These are phyloP conservation scores for Bursaphelenchus mucronatus DNA, from an alignment of 1,140 invertebrate genomes.

Conservation along the genomic window DNA sequence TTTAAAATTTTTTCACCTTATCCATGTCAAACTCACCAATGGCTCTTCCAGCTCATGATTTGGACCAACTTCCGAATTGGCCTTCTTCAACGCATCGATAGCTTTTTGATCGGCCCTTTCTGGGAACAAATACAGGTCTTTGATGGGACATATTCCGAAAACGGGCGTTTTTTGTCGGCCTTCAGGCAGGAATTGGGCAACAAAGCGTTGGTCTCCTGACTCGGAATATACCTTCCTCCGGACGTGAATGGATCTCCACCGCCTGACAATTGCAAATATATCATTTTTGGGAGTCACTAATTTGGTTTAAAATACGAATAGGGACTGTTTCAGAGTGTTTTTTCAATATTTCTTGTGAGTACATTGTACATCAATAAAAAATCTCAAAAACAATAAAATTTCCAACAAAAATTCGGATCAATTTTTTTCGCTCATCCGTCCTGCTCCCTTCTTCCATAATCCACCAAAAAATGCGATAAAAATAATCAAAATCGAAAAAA, in stretches of 20 bases:
- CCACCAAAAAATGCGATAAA: too few species aligned
- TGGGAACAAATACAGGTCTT: constrained; percentile 42
- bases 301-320: too few species aligned
- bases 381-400: too few species aligned
- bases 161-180: constrained; percentile 44
- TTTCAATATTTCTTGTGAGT: too few species aligned
- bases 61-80: constrained; percentile 34
- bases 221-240: constrained; percentile 23
- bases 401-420: too few species aligned
- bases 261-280: not conserved
- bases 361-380: too few species aligned
- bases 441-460: too few species aligned
- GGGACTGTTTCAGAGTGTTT: too few species aligned
- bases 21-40: constrained; percentile 17
- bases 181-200: constrained; percentile 29
- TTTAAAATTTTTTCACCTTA: not conserved
- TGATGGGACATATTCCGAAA: constrained; percentile 34
- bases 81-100: constrained; percentile 40
- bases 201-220: not conserved
- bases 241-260: constrained; percentile 61
- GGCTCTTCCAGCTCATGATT: constrained; percentile 27
- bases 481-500: too few species aligned
- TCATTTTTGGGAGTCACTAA: too few species aligned
- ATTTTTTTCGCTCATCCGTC: too few species aligned
- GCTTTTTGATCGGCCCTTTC: constrained; percentile 45